phyloP scores from a whole-genome alignment of 2,797 vertebrate genomes.

The Urophycis tenuis region DNA sequence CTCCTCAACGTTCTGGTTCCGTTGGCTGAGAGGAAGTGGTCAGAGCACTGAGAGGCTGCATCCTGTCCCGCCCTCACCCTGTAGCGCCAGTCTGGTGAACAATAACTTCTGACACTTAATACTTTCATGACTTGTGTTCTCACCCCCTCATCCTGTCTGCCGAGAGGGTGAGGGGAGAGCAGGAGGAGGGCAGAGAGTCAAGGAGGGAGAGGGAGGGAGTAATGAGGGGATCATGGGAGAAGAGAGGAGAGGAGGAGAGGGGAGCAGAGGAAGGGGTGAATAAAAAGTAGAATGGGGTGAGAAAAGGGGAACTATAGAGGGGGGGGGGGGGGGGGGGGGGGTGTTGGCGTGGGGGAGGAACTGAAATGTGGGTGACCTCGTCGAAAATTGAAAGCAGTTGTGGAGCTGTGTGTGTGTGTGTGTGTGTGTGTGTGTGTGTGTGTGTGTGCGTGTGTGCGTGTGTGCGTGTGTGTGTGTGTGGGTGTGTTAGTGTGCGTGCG shows the following conservation, averaged over 20 bases:
- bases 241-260: too few species aligned
- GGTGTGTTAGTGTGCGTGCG: not conserved
- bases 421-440: slow-evolving; percentile 9
- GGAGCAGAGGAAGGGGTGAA: not conserved
- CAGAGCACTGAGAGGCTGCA: not conserved
- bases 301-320: not conserved
- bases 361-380: slow-evolving; percentile 58
- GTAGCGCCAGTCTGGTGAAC: too few species aligned
- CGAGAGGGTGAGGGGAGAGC: not conserved
- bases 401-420: slow-evolving; percentile 28
- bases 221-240: too few species aligned
- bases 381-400: slow-evolving; percentile 64
- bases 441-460: slow-evolving; percentile 31
- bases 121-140: not conserved
- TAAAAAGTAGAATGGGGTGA: not conserved
- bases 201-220: too few species aligned
- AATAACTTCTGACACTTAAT: too few species aligned
- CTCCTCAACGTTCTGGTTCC: not conserved
- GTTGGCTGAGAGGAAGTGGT: not conserved
- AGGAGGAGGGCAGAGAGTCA: not conserved
- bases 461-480: slow-evolving; percentile 20
- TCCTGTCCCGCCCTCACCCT: not conserved
- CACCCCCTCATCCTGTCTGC: not conserved
- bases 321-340: not conserved
- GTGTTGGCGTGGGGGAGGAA: slow-evolving; percentile 31